These are phyloP conservation scores for Cuculus canorus DNA, from an alignment of 2,797 vertebrate species.

Conservation along the genomic window DNA sequence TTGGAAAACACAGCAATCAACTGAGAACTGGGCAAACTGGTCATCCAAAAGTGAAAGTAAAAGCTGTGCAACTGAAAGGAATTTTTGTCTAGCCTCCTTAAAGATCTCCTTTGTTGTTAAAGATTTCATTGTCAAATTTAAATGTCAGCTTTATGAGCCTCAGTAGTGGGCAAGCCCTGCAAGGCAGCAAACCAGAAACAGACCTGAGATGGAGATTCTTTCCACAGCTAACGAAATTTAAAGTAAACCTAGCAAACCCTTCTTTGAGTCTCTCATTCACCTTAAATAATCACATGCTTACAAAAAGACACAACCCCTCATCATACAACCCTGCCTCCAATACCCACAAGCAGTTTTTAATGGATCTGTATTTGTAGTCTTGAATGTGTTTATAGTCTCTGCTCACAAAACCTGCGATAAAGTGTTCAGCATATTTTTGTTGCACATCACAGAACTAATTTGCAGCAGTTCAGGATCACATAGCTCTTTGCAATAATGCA, in stretches of 20 bases:
- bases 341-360: not conserved
- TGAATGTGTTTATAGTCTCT: not conserved
- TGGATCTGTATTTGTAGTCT: not conserved
- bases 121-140: not conserved
- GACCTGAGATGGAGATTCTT: not conserved
- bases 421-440: not conserved
- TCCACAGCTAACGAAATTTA: not conserved
- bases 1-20: not conserved
- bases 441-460: not conserved
- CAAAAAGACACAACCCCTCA: not conserved
- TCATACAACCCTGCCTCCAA: not conserved
- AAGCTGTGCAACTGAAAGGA: constrained; percentile 3
- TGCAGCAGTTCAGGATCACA: not conserved
- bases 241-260: not conserved
- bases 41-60: constrained; percentile 3
- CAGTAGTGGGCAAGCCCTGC: not conserved
- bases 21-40: not conserved
- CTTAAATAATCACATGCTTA: not conserved
- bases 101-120: constrained; percentile 2
- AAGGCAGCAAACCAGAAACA: not conserved
- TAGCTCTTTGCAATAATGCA: not conserved
- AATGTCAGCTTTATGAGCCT: constrained; percentile 9
- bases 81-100: not conserved
- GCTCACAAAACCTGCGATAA: not conserved
- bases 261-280: not conserved